phyloP scores from a whole-genome alignment of 2,797 vertebrate species.

The Discoglossus pictus region DNA sequence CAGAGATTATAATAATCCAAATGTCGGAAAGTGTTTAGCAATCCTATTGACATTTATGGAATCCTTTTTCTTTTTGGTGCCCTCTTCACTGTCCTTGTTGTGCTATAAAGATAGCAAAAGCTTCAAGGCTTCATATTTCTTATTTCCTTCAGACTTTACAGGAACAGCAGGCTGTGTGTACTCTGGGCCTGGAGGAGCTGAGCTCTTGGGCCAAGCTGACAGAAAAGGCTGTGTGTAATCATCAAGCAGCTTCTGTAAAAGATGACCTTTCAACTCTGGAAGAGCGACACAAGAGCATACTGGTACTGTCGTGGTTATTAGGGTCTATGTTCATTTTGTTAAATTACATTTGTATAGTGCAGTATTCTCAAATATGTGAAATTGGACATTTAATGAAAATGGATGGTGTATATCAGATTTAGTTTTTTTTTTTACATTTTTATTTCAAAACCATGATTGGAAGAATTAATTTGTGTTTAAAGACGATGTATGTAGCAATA shows the following conservation, averaged over 20 bases:
- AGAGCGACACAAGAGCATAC: constrained; percentile 79
- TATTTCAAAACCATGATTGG: too few species aligned
- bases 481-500: too few species aligned
- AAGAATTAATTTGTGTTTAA: too few species aligned
- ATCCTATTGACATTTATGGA: constrained; percentile 55
- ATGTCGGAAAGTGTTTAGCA: not conserved
- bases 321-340: too few species aligned
- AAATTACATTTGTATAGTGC: too few species aligned
- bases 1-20: too few species aligned
- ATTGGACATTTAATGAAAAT: too few species aligned
- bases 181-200: constrained; percentile 84
- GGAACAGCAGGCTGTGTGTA: constrained; percentile 86
- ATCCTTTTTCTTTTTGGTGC: constrained; percentile 50
- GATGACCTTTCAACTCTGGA: constrained; percentile 79
- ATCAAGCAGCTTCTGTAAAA: constrained; percentile 65
- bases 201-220: constrained; percentile 82
- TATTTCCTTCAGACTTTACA: constrained; percentile 79
- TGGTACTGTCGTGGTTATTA: constrained; percentile 69
- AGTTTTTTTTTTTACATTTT: too few species aligned
- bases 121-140: constrained; percentile 53
- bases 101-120: constrained; percentile 9
- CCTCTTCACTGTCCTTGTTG: constrained; percentile 28
- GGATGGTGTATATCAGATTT: too few species aligned
- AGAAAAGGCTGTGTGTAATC: constrained; percentile 73
- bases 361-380: too few species aligned